These are phyloP conservation scores for Sitta carolinensis DNA, from an alignment of 2,797 vertebrate genomes.

Conservation along the genomic window DNA sequence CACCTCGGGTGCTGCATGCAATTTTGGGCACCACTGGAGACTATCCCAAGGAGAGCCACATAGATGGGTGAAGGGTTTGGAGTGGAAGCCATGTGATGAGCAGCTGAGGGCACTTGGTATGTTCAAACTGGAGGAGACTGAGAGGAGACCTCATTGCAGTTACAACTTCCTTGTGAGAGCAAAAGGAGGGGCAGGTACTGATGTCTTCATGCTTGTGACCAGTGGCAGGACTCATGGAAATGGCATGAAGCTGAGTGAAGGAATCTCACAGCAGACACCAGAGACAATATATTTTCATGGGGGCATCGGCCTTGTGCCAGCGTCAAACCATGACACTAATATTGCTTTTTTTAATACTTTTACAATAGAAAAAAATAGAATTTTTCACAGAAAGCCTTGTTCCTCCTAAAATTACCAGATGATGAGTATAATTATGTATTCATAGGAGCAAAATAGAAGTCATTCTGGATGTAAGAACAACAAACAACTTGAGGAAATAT, in stretches of 20 bases:
- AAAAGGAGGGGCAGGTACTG: neutral
- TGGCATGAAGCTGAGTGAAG: no score
- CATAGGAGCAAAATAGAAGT: neutral
- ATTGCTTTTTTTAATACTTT: neutral
- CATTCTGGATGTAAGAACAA: neutral
- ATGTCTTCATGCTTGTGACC: no score
- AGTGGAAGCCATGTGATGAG: neutral
- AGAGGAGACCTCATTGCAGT: neutral
- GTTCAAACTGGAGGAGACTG: neutral
- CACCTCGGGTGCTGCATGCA: accelerated
- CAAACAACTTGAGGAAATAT: neutral
- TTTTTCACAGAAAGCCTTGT: neutral
- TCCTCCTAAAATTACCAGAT: neutral
- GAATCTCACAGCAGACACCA: no score
- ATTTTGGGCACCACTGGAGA: neutral
- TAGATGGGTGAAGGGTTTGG: neutral
- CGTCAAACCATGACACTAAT: no score
- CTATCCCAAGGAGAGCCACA: neutral
- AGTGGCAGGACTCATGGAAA: neutral
- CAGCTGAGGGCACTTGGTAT: neutral
- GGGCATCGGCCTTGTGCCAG: no score
- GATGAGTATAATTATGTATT: neutral
- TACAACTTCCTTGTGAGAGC: neutral
- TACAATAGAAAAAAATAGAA: neutral
- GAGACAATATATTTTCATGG: no score